Conservation (phyloP, 1,140 invertebrate genomes). For the Drosophila arawakana region DNA sequence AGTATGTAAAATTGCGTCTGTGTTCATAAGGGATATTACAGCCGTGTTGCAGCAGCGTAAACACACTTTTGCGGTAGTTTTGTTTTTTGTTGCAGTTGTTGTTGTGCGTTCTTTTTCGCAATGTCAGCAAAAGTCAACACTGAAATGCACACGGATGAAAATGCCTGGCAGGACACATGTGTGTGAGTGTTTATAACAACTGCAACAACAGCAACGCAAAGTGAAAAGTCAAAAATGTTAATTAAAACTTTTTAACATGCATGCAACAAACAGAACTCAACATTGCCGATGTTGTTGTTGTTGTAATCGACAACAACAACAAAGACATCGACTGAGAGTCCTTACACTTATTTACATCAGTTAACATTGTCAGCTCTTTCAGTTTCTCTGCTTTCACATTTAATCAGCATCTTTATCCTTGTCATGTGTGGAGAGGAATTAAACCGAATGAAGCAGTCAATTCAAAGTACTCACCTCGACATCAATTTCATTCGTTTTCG, state of each 20-base stretch:
- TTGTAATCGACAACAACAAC: conserved; percentile 37
- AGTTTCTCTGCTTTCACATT: conserved; percentile 28
- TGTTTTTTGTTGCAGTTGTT: conserved; percentile 1
- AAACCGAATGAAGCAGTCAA: neutral
- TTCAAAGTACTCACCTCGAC: conserved; percentile 87
- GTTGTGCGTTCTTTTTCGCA: conserved; percentile 16
- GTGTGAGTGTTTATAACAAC: conserved; percentile 23
- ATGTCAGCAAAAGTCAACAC: conserved; percentile 78
- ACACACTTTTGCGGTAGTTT: conserved; percentile 45
- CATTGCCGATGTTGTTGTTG: conserved; percentile 47
- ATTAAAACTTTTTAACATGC: conserved; percentile 82
- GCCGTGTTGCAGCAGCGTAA: conserved; percentile 32
- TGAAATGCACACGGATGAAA: conserved; percentile 41
- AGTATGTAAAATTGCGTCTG: neutral
- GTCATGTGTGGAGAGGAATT: conserved; percentile 3
- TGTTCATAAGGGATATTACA: conserved; percentile 51
- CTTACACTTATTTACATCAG: conserved; percentile 61
- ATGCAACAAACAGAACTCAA: conserved; percentile 64
- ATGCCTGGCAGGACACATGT: conserved; percentile 20
- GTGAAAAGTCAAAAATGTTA: conserved; percentile 79
- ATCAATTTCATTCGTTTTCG: conserved; percentile 88
- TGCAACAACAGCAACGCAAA: conserved; percentile 38
- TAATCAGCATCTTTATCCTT: conserved; percentile 45
- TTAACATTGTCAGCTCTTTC: conserved; percentile 62
- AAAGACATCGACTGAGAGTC: neutral